These are phyloP conservation scores for Criorhina ranunculi DNA, from an alignment of 2,888 invertebrate genomes.

Conservation along the genomic window DNA sequence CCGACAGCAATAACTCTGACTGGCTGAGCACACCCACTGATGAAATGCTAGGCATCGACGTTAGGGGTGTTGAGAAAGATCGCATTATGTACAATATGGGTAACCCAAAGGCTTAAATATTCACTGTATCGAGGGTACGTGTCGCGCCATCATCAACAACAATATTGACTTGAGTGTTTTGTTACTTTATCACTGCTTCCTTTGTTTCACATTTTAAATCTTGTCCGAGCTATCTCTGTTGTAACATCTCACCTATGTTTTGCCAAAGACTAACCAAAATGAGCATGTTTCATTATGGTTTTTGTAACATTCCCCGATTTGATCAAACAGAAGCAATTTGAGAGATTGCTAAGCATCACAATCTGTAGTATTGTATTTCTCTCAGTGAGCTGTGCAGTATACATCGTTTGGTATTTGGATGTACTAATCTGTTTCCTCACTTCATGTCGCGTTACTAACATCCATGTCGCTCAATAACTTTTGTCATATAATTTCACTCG, in stretches of 20 bases:
- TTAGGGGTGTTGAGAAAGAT: conserved; percentile 79
- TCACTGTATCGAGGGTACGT: conserved; percentile 64
- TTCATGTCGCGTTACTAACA: conserved; percentile 44
- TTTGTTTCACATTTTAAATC: conserved; percentile 43
- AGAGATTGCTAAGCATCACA: conserved; percentile 12
- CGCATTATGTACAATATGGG: conserved; percentile 75
- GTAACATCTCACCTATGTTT: conserved; percentile 38
- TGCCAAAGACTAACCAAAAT: conserved; percentile 71
- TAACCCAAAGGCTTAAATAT: conserved; percentile 77
- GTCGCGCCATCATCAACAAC: conserved; percentile 43
- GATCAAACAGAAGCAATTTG: conserved; percentile 22
- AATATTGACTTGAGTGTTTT: conserved; percentile 28
- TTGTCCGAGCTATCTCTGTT: conserved; percentile 42
- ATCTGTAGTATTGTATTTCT: conserved; percentile 35
- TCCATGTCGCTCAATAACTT: conserved; percentile 40
- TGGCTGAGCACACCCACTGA: conserved; percentile 80
- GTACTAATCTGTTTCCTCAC: conserved; percentile 50
- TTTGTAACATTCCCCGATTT: conserved; percentile 59
- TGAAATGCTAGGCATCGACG: conserved; percentile 79
- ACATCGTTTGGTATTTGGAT: conserved; percentile 27
- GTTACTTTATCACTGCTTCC: conserved; percentile 33
- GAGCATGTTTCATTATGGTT: conserved; percentile 46
- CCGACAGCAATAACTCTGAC: conserved; percentile 79
- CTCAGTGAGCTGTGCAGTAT: conserved; percentile 23
- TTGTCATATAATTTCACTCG: conserved; percentile 46